These are phyloP conservation scores for Danio kyathit DNA, from an alignment of 2,797 vertebrate genomes.

Conservation along the genomic window DNA sequence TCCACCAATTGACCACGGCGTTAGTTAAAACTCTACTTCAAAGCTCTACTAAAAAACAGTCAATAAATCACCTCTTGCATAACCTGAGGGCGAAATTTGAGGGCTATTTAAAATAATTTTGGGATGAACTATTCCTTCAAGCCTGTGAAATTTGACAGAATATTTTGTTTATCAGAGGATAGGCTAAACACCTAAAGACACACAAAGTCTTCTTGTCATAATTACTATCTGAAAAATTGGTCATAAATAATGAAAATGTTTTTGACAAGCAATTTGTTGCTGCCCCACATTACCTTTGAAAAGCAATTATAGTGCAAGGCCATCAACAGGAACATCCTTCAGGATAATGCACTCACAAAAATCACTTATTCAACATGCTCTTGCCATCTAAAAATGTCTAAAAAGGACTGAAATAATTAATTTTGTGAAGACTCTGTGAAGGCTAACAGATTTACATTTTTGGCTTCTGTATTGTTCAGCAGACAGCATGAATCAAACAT, in stretches of 20 bases:
- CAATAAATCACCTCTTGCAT: too few relatives aligned
- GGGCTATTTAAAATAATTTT: too few relatives aligned
- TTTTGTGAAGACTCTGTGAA: not conserved
- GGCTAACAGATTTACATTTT: not conserved
- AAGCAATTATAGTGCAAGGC: constrained; percentile 12
- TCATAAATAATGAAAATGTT: too few relatives aligned
- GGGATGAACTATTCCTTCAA: not conserved
- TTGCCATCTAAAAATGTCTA: not conserved
- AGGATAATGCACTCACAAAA: not conserved
- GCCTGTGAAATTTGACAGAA: not conserved
- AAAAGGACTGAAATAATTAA: not conserved
- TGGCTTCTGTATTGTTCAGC: not conserved
- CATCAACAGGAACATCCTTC: not conserved
- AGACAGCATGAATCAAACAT: not conserved
- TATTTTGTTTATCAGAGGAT: not conserved
- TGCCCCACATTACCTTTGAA: not conserved
- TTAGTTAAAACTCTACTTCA: too few relatives aligned
- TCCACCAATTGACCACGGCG: too few relatives aligned
- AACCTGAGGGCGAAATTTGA: too few relatives aligned
- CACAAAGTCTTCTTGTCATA: not conserved
- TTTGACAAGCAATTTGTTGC: not conserved
- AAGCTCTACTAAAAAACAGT: too few relatives aligned
- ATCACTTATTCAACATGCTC: not conserved
- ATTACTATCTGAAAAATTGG: not conserved
- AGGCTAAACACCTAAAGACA: not conserved